Conservation (phyloP, 2,113 vertebrate genomes). For the Syngnathus floridae region DNA sequence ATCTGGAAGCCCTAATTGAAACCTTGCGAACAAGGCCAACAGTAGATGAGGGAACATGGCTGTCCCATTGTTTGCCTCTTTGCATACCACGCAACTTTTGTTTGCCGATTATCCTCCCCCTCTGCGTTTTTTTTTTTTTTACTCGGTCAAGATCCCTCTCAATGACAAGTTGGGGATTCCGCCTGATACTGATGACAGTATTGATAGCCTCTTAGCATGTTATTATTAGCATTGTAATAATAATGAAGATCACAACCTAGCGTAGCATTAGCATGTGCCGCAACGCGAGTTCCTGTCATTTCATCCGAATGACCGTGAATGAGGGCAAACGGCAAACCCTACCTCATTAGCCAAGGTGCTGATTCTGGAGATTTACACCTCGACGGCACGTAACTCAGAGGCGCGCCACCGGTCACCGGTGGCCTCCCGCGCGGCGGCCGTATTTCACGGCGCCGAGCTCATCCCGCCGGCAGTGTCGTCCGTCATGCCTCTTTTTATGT, state of each 20-base stretch:
- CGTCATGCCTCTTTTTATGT: conserved; percentile 33
- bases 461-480: conserved; percentile 21
- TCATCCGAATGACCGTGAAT: conserved; percentile 5
- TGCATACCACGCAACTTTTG: conserved; percentile 43
- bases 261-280: conserved; percentile 5
- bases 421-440: conserved; percentile 32
- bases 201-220: neutral
- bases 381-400: conserved; percentile 26
- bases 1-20: conserved; percentile 73
- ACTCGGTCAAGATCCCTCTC: neutral
- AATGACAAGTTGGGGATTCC: neutral
- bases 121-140: too few species aligned
- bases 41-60: conserved; percentile 61
- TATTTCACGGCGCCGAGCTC: conserved; percentile 26
- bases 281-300: conserved; percentile 4
- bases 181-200: neutral
- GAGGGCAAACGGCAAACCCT: conserved; percentile 13
- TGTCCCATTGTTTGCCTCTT: conserved; percentile 44
- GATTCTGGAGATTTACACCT: conserved; percentile 44
- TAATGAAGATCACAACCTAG: neutral
- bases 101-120: conserved; percentile 33
- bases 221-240: neutral
- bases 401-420: conserved; percentile 10
- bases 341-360: conserved; percentile 22
- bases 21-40: conserved; percentile 60